Conservation (phyloP, 92 coral and sea anemone species). For the Palythoa heliodiscus region DNA sequence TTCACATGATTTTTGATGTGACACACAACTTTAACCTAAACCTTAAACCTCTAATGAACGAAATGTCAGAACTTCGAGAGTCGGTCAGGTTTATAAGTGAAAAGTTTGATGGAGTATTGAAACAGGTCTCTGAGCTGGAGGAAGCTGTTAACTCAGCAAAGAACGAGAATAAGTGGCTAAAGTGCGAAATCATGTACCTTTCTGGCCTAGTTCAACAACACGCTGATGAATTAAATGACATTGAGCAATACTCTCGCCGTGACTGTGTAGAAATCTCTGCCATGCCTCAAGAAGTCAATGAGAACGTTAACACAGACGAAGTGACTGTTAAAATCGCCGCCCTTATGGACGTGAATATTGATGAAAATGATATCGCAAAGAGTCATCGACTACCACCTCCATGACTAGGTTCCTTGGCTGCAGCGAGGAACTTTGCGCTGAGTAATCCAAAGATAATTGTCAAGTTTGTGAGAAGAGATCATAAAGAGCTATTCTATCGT, state of each 20-base stretch:
- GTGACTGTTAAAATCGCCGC: too few relatives aligned
- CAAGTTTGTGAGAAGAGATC: neutral
- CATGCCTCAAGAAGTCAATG: neutral
- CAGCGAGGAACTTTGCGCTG: neutral
- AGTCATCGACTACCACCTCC: too few relatives aligned
- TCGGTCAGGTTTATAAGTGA: slow-evolving; percentile 1
- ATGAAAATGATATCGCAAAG: too few relatives aligned
- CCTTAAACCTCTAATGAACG: neutral
- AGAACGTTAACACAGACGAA: neutral
- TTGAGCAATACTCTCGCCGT: neutral
- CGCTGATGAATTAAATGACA: neutral
- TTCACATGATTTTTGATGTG: too few relatives aligned
- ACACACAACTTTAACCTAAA: too few relatives aligned
- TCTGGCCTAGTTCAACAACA: slow-evolving; percentile 7
- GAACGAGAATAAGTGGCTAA: slow-evolving; percentile 5
- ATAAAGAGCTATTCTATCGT: neutral
- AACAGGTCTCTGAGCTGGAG: neutral
- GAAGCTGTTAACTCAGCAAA: neutral
- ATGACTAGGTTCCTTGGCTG: too few relatives aligned
- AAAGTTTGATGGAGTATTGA: neutral
- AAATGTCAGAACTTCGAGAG: neutral
- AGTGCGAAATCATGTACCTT: neutral
- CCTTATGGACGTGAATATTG: too few relatives aligned
- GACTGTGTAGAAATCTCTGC: slow-evolving; percentile 12
- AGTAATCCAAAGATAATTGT: neutral